Evolutionary conservation across 2,113 vertebrate genomes (phyloP).

Genomic region (Nerophis ophidion): DNA sequence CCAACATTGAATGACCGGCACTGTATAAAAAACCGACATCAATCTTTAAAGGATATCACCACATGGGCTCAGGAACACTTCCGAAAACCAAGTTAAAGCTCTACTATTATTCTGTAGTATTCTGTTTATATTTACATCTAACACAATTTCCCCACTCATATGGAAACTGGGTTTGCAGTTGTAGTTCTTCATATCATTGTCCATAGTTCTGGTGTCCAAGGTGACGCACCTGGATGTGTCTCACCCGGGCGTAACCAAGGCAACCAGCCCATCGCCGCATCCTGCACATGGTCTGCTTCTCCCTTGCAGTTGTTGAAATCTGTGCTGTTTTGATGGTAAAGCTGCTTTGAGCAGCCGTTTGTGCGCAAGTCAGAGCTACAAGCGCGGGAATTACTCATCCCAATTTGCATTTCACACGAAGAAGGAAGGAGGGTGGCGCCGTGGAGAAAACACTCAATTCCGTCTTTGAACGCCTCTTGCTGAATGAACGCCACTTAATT

Average conservation of each 20-base stretch:
- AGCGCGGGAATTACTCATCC: constrained; percentile 25
- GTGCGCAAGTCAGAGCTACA: constrained; percentile 8
- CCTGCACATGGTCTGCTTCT: background rate
- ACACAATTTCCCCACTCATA: too few species aligned
- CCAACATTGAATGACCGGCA: too few species aligned
- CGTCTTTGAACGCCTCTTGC: background rate
- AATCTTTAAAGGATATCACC: too few species aligned
- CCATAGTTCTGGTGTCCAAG: background rate
- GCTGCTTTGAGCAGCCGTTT: background rate
- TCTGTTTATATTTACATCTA: too few species aligned
- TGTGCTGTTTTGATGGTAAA: background rate
- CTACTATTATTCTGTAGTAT: too few species aligned
- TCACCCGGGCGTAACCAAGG: constrained; percentile 18
- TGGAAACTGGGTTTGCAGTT: too few species aligned
- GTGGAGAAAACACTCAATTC: background rate
- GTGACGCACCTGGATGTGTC: constrained; percentile 1
- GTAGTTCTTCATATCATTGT: background rate
- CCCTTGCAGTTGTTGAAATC: background rate
- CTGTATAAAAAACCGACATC: too few species aligned
- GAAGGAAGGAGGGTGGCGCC: background rate
- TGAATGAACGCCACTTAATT: background rate
- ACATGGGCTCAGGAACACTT: too few species aligned
- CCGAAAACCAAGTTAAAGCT: too few species aligned
- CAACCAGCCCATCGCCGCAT: constrained; percentile 19
- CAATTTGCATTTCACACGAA: constrained; percentile 22